phyloP scores from a whole-genome alignment of 2,797 vertebrate species.

The Hippocampus kuda region DNA sequence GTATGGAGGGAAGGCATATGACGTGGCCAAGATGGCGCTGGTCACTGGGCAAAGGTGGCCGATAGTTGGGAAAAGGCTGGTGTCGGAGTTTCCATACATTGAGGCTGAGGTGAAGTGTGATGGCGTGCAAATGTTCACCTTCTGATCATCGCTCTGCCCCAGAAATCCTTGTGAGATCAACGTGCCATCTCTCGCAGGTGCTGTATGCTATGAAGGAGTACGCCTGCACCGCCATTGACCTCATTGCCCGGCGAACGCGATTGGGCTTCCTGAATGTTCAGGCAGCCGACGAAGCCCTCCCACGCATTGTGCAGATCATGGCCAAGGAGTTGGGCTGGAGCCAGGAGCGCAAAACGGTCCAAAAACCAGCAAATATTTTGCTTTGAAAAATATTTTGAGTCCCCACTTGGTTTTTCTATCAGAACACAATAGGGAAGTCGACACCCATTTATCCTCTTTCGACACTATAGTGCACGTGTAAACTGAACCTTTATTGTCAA shows the following conservation, averaged over 20 bases:
- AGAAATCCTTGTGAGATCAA: background rate
- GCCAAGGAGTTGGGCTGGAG: constrained; percentile 83
- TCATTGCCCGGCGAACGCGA: constrained; percentile 85
- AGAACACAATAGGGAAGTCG: constrained; percentile 25
- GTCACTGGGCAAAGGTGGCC: constrained; percentile 95
- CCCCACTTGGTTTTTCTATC: constrained; percentile 14
- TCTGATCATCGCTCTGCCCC: background rate
- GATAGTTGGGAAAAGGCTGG: constrained; percentile 86
- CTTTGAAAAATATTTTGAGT: constrained; percentile 10
- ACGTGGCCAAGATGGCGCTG: constrained; percentile 89
- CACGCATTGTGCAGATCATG: constrained; percentile 90
- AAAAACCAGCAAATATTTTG: background rate
- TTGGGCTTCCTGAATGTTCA: constrained; percentile 93
- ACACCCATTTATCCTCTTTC: constrained; percentile 17
- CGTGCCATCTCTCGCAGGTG: constrained; percentile 61
- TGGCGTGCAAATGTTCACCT: background rate
- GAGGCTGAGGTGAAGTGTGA: constrained; percentile 80
- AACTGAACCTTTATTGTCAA: constrained; percentile 29
- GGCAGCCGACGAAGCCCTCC: constrained; percentile 91
- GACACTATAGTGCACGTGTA: constrained; percentile 4
- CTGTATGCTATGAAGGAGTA: constrained; percentile 88
- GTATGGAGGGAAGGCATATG: constrained; percentile 77
- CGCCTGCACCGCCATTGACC: constrained; percentile 86
- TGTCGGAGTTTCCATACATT: constrained; percentile 95
- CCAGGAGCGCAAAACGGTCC: constrained; percentile 78